Conservation (phyloP, 2,888 invertebrate species). For the Meteorus colon region DNA sequence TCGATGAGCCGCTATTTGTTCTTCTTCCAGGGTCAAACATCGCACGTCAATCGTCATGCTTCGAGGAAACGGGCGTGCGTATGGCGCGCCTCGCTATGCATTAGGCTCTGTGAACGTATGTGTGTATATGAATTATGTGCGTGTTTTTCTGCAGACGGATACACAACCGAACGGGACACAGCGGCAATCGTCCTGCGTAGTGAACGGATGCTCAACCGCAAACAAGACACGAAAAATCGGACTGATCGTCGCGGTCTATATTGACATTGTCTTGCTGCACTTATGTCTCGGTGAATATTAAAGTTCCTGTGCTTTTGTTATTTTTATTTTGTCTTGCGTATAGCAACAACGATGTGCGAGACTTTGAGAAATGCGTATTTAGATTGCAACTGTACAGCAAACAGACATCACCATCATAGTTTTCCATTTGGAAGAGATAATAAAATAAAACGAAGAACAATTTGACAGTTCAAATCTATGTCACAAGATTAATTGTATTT, state of each 20-base stretch:
- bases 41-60: conserved; percentile 33
- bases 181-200: background rate
- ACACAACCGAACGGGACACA: background rate
- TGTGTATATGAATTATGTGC: background rate
- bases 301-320: background rate
- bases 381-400: background rate
- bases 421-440: no score
- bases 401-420: background rate
- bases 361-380: background rate
- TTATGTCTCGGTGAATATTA: background rate
- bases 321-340: background rate
- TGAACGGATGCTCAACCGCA: conserved; percentile 34
- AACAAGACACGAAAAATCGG: conserved; percentile 21
- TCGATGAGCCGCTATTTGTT: conserved; percentile 39
- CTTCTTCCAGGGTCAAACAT: conserved; percentile 40
- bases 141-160: conserved; percentile 7
- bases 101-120: background rate
- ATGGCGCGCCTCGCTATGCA: conserved; percentile 9
- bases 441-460: no score
- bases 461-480: no score
- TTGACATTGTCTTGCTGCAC: background rate
- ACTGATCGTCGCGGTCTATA: background rate
- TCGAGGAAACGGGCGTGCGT: conserved; percentile 34
- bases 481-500: no score
- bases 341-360: no score